Evolutionary conservation across 1,140 invertebrate species (phyloP), one percentile per base, ranked within the genome.

Genomic region (Apis dorsata): DNA sequence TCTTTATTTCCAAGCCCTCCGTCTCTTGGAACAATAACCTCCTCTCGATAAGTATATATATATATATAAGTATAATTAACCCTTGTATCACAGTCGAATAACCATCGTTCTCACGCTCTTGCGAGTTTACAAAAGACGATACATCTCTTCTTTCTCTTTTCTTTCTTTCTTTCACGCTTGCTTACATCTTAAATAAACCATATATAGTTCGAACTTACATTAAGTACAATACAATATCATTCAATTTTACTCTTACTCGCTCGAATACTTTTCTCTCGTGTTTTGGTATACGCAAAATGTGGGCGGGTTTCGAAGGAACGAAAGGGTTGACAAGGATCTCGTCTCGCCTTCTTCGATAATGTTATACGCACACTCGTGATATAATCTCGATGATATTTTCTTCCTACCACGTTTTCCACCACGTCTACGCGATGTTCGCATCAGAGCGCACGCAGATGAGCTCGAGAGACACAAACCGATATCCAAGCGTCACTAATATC

Each of bases 81-180:
- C 60, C 79, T 62, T 51, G 70, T 87, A 85, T 87, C 86, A 87
- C 86, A 87, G 86, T 79, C 84, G 63, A 76, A 63, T 65, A 76
- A 71, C 53, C 74, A 55, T 87, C 60, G 63, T 70, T 69, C 13
- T 77, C 13, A 34, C 49, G 9, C 28, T 21, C 15, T 49, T n/a
- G 7, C 63, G 34, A 49, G 34, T 44, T 68, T 51, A 74, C 34
- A 51, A 81, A 75, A 75, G 34, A 19, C 44, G 17, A 57, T 21
- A 51, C 49, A 19, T 49, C 62, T 28, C 19, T 12, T 59, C 59
- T 21, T 59, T 19, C 19, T 21, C 49, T 53, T 17, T 12, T 10
- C 17, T 13, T 24, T 4, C 5, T 24, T 12, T 34, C 34, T 49
- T 11, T 19, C 13, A 49, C 66, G 19, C 59, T 21, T 62, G 34